Evolutionary conservation across 2,113 vertebrate species (phyloP), one percentile per base, ranked within the genome.

Genomic region (Ailuropoda melanoleuca): DNA sequence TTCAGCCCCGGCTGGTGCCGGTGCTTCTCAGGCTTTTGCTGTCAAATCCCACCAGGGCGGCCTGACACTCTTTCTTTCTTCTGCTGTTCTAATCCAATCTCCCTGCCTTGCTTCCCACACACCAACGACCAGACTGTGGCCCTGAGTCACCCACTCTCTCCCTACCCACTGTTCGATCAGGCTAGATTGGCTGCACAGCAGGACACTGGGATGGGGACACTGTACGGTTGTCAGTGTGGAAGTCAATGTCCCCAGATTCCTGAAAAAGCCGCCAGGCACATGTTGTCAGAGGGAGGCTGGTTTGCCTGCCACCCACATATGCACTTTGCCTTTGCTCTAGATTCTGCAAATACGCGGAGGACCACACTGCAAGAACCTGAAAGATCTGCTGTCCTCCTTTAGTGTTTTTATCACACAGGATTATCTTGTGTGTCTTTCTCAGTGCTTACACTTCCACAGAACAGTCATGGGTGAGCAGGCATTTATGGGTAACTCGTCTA

Each of bases 41-140:
- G 62, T 26, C 46, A 0, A 18, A 43, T 17, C 34, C 37, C 26
- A 46, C 56, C 46, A 4, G 1, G 0, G 4, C 0, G 39, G 55
- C 58, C 6, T 70, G 23, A 1, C 0, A 9, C 24, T 0, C 4
- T n/a, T 18, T 26, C n/a, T 64, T 58, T 43, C 26, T 17, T 43
- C 55, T 23, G 1, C 31, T n/a, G 7, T 39, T 48, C 39, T 43
- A 46, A 68, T 1, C 34, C 26, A 53, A 1, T 23, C 80, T 64
- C 55, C 82, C 55, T 72, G 2, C 55, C 77, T 39, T 13, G 37
- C 24, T 70, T 93, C 72, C 23, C 48, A 74, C 29, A 78, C 3
- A 50, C 77, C 8, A 34, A 66, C 21, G 46, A 8, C 10, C 11
- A 64, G 50, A 31, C 75, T 64, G 6, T 0, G 3, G 37, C 34